Base-by-base conservation (phyloP, 2,888 invertebrate genomes). In the Rhimphoctona megacephalus region DNA sequence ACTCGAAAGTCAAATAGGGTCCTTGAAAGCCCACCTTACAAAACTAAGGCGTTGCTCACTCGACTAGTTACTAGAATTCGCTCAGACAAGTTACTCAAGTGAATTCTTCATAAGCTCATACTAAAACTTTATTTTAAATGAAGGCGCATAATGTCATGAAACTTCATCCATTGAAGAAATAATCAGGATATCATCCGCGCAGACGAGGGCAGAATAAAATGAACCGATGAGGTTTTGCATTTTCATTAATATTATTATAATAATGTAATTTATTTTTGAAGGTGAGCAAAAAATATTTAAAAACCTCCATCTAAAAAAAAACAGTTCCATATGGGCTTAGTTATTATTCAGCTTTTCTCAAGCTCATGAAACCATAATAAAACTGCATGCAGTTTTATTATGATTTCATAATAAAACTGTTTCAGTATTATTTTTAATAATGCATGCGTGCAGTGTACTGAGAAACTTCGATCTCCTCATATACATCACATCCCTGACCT, bases 31-130 rank as follows among this genome's bases (percentile, higher is more conserved):
- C 25, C 25, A 25, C 25, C 57, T 57, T 25, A 57, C 57, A 57
- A 57, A 57, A 57, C 57, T 57, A 25, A 57, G 25, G 57, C 57
- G 57, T 57, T 57, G 57, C 57, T 57, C 57, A 57, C 57, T 57
- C 25, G 57, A 57, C 57, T 57, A 57, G 57, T 57, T 57, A 57
- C 57, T 57, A 25, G 57, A 57, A 57, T 57, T 11, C 57, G 57
- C 57, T 57, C 57, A 66, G 36, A 66, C 66, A 66, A 66, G 66
- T 36, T 66, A 66, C 36, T 19, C 33, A 19, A 66, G 36, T 66
- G n/a, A 66, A 66, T 36, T 66, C n/a, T 36, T 57, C 57, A 25
- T 57, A 57, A 57, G 57, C 57, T 57, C 57, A 14, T 14, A 25
- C 57, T 25, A 9, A 3, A 57, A 57, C 57, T 57, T 57, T 57